Conservation (phyloP, 2,888 invertebrate genomes). For the Neoaliturus tenellus region DNA sequence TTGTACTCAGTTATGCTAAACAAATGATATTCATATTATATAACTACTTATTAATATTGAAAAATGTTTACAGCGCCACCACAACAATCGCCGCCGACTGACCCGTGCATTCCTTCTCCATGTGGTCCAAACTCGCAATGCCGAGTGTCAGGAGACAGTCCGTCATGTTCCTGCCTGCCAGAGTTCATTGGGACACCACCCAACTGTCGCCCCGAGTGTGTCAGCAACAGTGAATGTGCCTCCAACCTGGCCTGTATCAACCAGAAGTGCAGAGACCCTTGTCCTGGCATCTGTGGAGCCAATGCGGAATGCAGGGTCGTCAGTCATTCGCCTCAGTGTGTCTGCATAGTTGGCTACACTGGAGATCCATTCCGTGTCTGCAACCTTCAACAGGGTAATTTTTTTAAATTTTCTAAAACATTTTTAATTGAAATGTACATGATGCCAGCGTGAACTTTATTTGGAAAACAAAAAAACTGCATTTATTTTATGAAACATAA, state of each 20-base stretch:
- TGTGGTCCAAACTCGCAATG: constrained; percentile 72
- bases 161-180: constrained; percentile 80
- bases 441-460: no score
- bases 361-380: constrained; percentile 81
- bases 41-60: no score
- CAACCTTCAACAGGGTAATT: constrained; percentile 63
- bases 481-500: no score
- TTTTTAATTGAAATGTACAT: no score
- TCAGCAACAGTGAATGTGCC: constrained; percentile 82
- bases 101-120: constrained; percentile 71
- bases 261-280: constrained; percentile 85
- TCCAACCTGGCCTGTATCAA: constrained; percentile 83
- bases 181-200: constrained; percentile 84
- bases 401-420: no score
- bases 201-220: constrained; percentile 80
- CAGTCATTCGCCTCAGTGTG: constrained; percentile 86
- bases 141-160: constrained; percentile 65
- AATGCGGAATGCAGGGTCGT: constrained; percentile 85
- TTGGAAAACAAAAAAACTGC: no score
- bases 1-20: no score
- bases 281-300: constrained; percentile 85
- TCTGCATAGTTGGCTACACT: constrained; percentile 76
- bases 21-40: no score
- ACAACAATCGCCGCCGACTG: constrained; percentile 62
- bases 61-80: constrained; percentile 63